Base-by-base conservation (phyloP, 2,888 invertebrate genomes). In the Listrodromus nycthemerus region DNA sequence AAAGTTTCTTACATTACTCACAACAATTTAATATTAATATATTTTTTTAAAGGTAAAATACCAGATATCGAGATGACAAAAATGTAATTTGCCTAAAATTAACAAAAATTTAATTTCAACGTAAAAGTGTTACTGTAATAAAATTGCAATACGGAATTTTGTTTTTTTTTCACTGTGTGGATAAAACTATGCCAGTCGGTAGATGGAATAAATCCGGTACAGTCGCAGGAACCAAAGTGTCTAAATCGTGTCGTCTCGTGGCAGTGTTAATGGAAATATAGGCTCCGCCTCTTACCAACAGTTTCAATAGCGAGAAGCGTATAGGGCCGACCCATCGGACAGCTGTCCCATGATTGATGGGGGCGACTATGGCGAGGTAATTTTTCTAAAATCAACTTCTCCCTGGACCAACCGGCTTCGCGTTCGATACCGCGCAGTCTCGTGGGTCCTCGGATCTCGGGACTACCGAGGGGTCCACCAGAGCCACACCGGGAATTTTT, bases 311-410 rank as follows among this genome's bases (percentile, higher is more conserved):
- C 37, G 65, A 73, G 69, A 70, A 65, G 76, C 65, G 24, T 52
- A 55, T 24, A 55, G 50, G 48, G 24, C 13, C 69, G 50, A 61
- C 45, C 50, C 75, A 74, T 82, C 74, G 79, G 85, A 85, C 88
- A 88, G 86, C 87, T 88, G 88, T 82, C 77, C 13, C 65, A 73
- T 87, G 88, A 88, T 88, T 86, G 85, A 88, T 84, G 87, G 77
- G 74, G 70, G 83, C 77, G 79, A 80, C 80, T 78, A 67, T 71
- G 73, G 73, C 78, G 76, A 85, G 71, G 63, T 85, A 86, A 82
- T 85, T 80, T 80, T 75, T 52, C 37, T 71, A 70, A 82, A 82
- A 52, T 80, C 63, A 55, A 73, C 67, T 69, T 81, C 70, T 77
- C 21, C 19, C 41, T 30, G 21, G 50, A n/a, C 63, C 50, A 48